A percentile compares a stretch with the other conserved stretches of the same genome.
phyloP scores from a whole-genome alignment of 35 echinoderm and acorn worm species.

The Amphiura filiformis region DNA sequence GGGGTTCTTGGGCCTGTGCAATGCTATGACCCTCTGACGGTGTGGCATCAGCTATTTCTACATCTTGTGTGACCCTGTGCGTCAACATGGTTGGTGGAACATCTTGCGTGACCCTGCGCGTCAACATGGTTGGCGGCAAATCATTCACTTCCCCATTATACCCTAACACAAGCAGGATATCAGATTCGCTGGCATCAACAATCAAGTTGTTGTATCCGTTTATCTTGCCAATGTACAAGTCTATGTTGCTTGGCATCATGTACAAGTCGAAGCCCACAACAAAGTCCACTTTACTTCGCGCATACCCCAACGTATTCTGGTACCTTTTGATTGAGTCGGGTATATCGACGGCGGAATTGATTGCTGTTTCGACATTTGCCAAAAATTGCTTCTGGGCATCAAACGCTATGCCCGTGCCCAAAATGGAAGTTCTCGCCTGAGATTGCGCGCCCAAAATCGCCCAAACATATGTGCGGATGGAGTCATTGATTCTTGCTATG shows the following conservation, averaged over 20 bases:
- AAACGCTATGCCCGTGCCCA: background rate
- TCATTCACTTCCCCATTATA: background rate
- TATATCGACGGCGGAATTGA: background rate
- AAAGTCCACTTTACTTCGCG: background rate
- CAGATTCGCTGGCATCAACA: background rate
- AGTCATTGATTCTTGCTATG: background rate
- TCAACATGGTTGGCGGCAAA: background rate
- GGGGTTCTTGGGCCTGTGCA: background rate
- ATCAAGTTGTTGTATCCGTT: background rate
- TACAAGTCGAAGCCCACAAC: background rate
- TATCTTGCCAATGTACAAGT: background rate
- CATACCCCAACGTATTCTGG: background rate
- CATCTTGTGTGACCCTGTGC: no score
- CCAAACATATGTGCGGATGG: background rate
- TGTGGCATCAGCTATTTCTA: no score
- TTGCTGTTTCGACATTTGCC: background rate
- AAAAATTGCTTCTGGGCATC: background rate
- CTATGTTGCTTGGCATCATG: background rate
- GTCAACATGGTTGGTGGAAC: no score
- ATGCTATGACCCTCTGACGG: background rate
- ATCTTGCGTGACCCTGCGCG: no score
- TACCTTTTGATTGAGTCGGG: background rate
- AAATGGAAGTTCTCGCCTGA: background rate
- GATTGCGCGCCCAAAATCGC: background rate
- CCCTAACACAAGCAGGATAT: background rate